phyloP scores from a whole-genome alignment of 2,888 invertebrate species.

The Drosophila quasianomalipes region DNA sequence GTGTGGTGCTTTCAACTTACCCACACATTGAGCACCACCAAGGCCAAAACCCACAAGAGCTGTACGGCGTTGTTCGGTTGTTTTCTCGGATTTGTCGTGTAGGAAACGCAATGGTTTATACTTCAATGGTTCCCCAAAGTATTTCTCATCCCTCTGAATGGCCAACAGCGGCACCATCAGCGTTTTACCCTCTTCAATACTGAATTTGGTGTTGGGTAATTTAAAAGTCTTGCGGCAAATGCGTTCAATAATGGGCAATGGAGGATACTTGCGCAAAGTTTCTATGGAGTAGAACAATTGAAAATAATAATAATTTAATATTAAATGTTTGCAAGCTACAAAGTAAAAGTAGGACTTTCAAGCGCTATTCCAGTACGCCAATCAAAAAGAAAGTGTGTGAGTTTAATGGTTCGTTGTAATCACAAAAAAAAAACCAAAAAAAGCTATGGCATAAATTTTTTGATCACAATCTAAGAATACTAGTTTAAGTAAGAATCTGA shows the following conservation, averaged over 20 bases:
- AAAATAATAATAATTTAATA: not conserved
- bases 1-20: constrained; percentile 60
- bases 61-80: constrained; percentile 13
- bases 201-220: constrained; percentile 80
- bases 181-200: constrained; percentile 83
- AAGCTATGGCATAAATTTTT: not conserved
- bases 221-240: constrained; percentile 83
- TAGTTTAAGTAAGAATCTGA: not conserved
- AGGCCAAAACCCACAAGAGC: constrained; percentile 84
- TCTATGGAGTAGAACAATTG: constrained; percentile 60
- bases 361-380: not conserved
- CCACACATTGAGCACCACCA: constrained; percentile 84
- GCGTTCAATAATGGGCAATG: constrained; percentile 84
- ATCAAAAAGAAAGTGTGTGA: too few species aligned
- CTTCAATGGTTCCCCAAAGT: constrained; percentile 84
- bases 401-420: too few species aligned
- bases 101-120: constrained; percentile 86
- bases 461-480: not conserved
- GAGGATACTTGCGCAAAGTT: constrained; percentile 85
- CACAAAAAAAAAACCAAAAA: not conserved
- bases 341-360: not conserved
- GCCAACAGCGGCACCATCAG: constrained; percentile 84
- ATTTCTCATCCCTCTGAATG: constrained; percentile 85
- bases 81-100: constrained; percentile 59
- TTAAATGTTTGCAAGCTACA: not conserved